Conservation (phyloP, 1,140 invertebrate genomes). For the Musca domestica region DNA sequence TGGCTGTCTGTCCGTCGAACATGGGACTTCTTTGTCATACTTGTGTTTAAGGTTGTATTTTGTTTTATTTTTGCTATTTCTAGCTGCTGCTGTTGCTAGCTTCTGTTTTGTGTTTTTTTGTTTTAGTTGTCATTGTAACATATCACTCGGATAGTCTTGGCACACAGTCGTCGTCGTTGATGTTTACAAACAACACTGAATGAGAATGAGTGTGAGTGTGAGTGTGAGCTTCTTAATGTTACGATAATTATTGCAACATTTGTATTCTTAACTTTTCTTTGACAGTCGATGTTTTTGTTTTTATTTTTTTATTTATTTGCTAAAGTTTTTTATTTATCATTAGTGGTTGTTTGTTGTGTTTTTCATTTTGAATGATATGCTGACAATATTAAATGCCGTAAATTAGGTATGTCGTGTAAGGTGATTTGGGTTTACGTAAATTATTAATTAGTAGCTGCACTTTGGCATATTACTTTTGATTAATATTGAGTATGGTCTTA, state of each 20-base stretch:
- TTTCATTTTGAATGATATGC: no score
- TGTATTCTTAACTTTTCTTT: constrained; percentile 12
- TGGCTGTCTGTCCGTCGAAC: neutral
- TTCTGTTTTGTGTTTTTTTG: neutral
- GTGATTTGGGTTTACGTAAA: no score
- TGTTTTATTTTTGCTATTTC: neutral
- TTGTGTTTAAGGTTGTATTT: neutral
- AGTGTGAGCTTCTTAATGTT: neutral
- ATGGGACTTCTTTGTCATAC: no score
- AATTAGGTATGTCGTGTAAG: no score
- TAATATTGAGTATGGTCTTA: no score
- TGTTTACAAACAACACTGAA: neutral
- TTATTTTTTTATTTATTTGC: constrained; percentile 16
- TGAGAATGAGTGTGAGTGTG: neutral
- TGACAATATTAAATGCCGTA: no score
- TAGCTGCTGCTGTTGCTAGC: neutral
- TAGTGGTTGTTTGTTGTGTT: no score
- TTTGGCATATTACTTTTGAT: no score
- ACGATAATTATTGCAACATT: constrained; percentile 22
- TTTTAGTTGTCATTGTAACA: neutral
- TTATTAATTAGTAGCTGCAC: no score
- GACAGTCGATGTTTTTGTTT: neutral
- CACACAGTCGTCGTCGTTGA: neutral
- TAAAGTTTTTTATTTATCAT: constrained; percentile 9
- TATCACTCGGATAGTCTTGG: neutral